Base-by-base conservation (phyloP, 2,797 vertebrate species). In the Tenualosa ilisha region DNA sequence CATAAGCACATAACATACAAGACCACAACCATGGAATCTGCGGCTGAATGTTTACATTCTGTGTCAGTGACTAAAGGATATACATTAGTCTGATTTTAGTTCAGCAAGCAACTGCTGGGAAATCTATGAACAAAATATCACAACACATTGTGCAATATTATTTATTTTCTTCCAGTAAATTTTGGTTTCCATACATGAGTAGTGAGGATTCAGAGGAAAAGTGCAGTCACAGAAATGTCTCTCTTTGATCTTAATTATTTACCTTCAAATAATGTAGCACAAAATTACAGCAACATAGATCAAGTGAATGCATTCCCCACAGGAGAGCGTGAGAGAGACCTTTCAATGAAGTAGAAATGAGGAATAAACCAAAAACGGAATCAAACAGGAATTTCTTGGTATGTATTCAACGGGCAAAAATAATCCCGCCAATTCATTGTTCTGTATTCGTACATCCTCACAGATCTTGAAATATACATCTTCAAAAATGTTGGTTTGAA, bases 141-240 rank as follows among this genome's bases (percentile, higher is more conserved):
- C 83, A 65, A 83, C 83, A 81, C 83, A 93, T 95, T 95, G 95
- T 96, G 95, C 95, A 96, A 96, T 94, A 94, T 95, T 90, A 93
- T 94, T 94, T 97, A 96, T 96, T 97, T 96, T 96, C 92, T 96
- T 96, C 95, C 95, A 95, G 95, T 95, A 93, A 88, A 95, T 96
- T 96, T 96, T 96, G 95, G 95, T 96, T 95, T 95, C 95, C 95
- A 94, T 97, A 96, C 95, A 96, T 94, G 94, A 95, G 95, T 94
- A 93, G 92, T 92, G 94, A 95, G 95, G 95, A 94, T 89, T 91
- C 86, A 49, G 92, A 89, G 94, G 95, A 94, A 93, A 96, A 96
- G 96, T 96, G 96, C 95, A 94, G 92, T 95, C 95, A 96, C 96
- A 96, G 93, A 95, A 95, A 95, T 93, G 87, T 93, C 93, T 93